These are phyloP conservation scores for Melanocharis versteri DNA, from an alignment of 2,113 vertebrate genomes.

Conservation along the genomic window DNA sequence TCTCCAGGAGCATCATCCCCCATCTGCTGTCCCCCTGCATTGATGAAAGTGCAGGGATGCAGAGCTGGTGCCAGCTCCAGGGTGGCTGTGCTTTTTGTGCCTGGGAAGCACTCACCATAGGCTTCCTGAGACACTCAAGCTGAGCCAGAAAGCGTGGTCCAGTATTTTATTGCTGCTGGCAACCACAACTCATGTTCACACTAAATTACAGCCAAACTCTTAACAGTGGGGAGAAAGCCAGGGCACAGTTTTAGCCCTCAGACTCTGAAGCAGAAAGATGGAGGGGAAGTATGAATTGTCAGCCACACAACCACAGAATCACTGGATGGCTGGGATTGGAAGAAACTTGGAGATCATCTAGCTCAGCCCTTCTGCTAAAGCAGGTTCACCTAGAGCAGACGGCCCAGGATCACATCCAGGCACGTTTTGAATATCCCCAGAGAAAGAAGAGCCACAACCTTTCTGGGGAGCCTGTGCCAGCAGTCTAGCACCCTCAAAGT, in stretches of 20 bases:
- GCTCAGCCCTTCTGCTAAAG: not conserved
- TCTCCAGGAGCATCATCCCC: not conserved
- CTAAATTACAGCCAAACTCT: not conserved
- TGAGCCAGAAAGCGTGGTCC: not conserved
- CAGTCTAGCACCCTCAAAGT: not conserved
- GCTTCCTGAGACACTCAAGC: not conserved
- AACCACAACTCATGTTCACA: not conserved
- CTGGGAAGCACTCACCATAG: accelerated
- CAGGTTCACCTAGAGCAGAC: not conserved
- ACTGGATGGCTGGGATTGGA: not conserved
- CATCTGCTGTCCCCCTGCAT: not conserved
- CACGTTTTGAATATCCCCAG: not conserved
- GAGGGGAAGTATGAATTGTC: not conserved
- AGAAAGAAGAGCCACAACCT: not conserved
- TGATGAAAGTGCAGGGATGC: not conserved
- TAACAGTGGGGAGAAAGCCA: not conserved
- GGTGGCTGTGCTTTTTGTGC: not conserved
- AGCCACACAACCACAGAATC: not conserved
- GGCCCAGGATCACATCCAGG: not conserved
- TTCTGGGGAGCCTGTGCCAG: not conserved
- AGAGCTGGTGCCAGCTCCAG: not conserved
- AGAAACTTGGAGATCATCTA: not conserved
- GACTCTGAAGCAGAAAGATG: not conserved
- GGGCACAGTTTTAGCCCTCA: not conserved
- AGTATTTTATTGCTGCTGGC: not conserved